Conservation (phyloP, 2,113 vertebrate species). For the Erpornis zantholeuca region DNA sequence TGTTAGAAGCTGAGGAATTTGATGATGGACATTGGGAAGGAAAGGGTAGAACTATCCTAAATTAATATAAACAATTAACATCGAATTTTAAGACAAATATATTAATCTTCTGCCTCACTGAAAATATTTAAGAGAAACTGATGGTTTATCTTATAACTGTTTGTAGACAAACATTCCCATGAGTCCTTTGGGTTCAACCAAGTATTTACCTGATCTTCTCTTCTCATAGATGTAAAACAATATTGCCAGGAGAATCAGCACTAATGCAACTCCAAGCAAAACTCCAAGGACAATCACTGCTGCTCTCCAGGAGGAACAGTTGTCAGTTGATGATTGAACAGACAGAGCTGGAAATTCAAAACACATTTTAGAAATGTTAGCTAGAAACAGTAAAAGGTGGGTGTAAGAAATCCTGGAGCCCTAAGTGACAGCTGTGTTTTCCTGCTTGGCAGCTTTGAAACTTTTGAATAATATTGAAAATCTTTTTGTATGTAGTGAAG, state of each 20-base stretch:
- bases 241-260: background rate
- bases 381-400: background rate
- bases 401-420: background rate
- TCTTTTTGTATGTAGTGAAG: background rate
- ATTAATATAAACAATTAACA: background rate
- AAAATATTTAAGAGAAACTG: background rate
- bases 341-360: slow-evolving; percentile 34
- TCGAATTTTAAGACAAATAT: background rate
- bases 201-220: slow-evolving; percentile 5
- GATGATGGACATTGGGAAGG: background rate
- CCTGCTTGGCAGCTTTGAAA: background rate
- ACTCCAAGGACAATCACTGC: slow-evolving; percentile 67
- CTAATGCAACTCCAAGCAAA: slow-evolving; percentile 34
- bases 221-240: background rate
- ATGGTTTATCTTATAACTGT: background rate
- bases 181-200: background rate
- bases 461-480: background rate
- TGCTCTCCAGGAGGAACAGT: slow-evolving; percentile 8
- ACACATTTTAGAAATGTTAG: slow-evolving; percentile 12
- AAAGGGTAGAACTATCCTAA: background rate
- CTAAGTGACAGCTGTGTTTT: background rate
- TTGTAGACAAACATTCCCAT: background rate
- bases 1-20: background rate
- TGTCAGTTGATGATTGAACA: background rate
- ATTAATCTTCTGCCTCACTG: background rate